phyloP scores from a whole-genome alignment of 2,113 vertebrate species.

The Cavia porcellus region DNA sequence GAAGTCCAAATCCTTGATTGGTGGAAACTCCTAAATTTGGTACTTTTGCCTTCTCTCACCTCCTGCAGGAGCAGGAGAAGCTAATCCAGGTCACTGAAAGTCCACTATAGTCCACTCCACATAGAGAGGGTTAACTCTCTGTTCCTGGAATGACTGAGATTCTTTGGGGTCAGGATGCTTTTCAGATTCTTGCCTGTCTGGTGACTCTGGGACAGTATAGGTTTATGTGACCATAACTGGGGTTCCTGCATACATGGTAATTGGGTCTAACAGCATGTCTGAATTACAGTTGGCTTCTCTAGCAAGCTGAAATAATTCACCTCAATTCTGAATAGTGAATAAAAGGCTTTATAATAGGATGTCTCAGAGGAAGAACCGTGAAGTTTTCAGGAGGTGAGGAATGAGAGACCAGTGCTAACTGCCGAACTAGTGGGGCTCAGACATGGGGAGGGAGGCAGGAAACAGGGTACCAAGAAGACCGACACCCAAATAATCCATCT shows the following conservation, averaged over 20 bases:
- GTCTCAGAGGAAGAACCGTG: not conserved
- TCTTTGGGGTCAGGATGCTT: not conserved
- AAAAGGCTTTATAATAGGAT: not conserved
- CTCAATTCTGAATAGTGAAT: not conserved
- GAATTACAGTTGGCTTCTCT: not conserved
- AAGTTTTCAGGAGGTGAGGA: not conserved
- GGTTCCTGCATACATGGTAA: not conserved
- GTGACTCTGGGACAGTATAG: not conserved
- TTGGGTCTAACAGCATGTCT: not conserved
- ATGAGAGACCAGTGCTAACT: not conserved
- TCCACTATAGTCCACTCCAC: not conserved
- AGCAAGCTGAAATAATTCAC: not conserved
- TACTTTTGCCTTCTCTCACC: not conserved
- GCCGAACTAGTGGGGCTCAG: not conserved
- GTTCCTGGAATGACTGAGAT: not conserved
- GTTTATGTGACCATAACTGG: not conserved
- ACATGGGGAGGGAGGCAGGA: not conserved
- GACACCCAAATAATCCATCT: conserved; percentile 44
- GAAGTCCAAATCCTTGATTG: not conserved
- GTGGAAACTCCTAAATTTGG: not conserved
- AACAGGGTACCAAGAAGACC: not conserved
- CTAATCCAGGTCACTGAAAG: not conserved
- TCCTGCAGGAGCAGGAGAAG: not conserved
- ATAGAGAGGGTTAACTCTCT: not conserved
- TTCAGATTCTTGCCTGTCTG: not conserved